Base-by-base conservation (phyloP, 2,113 vertebrate genomes). In the Syngnathus typhle region DNA sequence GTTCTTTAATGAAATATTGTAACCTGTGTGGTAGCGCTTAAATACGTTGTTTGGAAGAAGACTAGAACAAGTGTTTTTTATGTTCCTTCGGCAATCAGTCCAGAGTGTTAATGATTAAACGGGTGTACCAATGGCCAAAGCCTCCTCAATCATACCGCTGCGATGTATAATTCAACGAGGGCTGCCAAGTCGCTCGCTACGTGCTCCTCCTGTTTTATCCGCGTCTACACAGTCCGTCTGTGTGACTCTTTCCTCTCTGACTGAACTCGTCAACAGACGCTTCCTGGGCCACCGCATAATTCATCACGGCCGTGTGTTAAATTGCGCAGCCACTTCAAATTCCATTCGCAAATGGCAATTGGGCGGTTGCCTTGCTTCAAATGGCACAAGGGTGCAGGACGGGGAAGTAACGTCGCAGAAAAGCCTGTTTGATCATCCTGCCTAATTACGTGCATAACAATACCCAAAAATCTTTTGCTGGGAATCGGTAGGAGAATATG, bases 131-230 rank as follows among this genome's bases (percentile, higher is more conserved):
- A 81, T 82, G 78, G 85, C 77, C 84, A 88, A 85, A 89, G 85
- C 85, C 88, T 87, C 88, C 89, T 87, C 87, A 86, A 90, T 90
- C 90, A 88, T 67, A 38, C 68, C 39, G 61, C 70, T 76, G 71
- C 85, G 87, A 91, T 91, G 85, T 89, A 91, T 91, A 89, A 90
- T 91, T 91, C 88, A 89, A 82, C 77, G 85, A 78, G 67, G 81
- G 74, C 82, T 87, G 84, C 81, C 85, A 85, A 77, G 83, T 27
- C 52, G 21, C 52, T 87, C 52, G 52, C 52, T 87, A 87, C 78
- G 84, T 88, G 91, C 86, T 85, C 86, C 73, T 82, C 84, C 66
- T 38, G 69, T 79, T 80, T 67, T 38, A 68, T 81, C 69, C 76
- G 54, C 70, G 70, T 87, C 78, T 77, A 69, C 32, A n/a, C 69